Conservation (phyloP, 2,888 invertebrate genomes). For the Synanthedon andrenaeformis region DNA sequence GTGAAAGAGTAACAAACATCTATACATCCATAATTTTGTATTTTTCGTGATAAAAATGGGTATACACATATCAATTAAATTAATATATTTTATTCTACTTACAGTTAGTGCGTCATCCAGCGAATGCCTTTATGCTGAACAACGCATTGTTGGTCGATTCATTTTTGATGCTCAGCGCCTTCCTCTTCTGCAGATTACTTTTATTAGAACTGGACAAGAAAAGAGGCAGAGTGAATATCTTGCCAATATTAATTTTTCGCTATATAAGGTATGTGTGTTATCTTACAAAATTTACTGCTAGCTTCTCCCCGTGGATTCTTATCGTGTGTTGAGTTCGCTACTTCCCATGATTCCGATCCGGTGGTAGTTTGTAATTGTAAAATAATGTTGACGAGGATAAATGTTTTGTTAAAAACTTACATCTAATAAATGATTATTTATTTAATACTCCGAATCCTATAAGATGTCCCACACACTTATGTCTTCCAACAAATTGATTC, state of each 20-base stretch:
- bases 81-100: constrained; percentile 12
- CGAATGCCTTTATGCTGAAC: constrained; percentile 74
- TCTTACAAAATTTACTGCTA: background rate
- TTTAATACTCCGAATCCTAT: too few species aligned
- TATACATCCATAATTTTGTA: too few species aligned
- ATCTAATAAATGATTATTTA: too few species aligned
- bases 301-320: background rate
- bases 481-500: too few species aligned
- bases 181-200: constrained; percentile 76
- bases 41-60: too few species aligned
- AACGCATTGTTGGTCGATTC: constrained; percentile 80
- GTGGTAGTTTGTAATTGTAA: too few species aligned
- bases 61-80: too few species aligned
- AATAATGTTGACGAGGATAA: too few species aligned
- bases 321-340: constrained; percentile 1
- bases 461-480: too few species aligned
- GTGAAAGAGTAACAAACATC: too few species aligned
- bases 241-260: constrained; percentile 73
- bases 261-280: constrained; percentile 71
- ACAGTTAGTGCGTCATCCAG: constrained; percentile 68
- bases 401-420: too few species aligned
- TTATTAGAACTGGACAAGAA: constrained; percentile 76
- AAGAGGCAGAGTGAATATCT: constrained; percentile 72
- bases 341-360: constrained; percentile 1
- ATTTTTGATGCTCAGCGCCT: constrained; percentile 78